These are phyloP conservation scores for Leptinotarsa haldemani DNA, from an alignment of 2,888 invertebrate species.

Conservation along the genomic window DNA sequence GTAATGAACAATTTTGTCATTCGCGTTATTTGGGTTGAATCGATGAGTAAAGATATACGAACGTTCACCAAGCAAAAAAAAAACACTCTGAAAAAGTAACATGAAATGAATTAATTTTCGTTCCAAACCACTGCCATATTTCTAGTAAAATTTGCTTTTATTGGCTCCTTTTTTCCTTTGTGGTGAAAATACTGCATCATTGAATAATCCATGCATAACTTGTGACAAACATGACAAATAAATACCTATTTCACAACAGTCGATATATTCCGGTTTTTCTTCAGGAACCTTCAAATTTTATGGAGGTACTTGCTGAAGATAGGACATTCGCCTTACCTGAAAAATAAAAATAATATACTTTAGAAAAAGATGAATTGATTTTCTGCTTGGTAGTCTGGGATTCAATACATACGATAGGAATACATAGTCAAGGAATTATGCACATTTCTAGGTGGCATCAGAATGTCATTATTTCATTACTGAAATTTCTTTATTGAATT, in stretches of 20 bases:
- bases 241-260: neutral
- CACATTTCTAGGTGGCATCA: too few relatives aligned
- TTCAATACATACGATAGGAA: too few relatives aligned
- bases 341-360: constrained; percentile 2
- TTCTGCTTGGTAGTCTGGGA: too few relatives aligned
- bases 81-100: neutral
- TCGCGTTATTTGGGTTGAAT: neutral
- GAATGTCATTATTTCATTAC: too few relatives aligned
- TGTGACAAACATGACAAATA: neutral
- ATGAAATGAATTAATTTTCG: neutral
- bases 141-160: constrained; percentile 4
- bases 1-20: neutral
- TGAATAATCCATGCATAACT: constrained; percentile 6
- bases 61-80: constrained; percentile 3
- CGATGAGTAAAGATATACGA: neutral
- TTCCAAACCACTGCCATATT: constrained; percentile 9
- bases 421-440: too few relatives aligned
- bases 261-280: neutral
- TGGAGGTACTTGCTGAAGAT: neutral
- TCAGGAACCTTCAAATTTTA: neutral
- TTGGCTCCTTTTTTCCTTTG: neutral
- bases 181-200: neutral
- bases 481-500: too few relatives aligned
- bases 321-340: neutral
- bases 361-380: neutral